A percentile compares a stretch with the other conserved stretches of the same genome.
These are phyloP conservation scores for Parotia lawesii DNA, from an alignment of 2,113 vertebrate species.

Conservation along the genomic window DNA sequence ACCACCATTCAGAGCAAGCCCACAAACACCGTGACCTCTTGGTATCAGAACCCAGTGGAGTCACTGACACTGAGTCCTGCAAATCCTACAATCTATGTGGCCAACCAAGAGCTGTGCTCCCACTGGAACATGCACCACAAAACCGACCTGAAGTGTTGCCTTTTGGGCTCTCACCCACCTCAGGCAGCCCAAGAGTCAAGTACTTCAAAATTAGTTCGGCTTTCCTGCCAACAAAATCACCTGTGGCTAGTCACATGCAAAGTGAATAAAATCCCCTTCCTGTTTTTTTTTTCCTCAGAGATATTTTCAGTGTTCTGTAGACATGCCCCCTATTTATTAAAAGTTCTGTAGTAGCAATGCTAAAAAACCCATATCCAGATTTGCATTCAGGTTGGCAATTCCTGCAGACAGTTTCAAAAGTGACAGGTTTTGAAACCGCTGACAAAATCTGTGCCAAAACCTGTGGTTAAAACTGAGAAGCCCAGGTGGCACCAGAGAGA, in stretches of 20 bases:
- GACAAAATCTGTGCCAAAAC: not conserved
- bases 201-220: not conserved
- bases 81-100: not conserved
- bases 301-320: not conserved
- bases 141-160: not conserved
- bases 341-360: not conserved
- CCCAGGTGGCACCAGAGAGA: not conserved
- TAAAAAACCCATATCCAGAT: not conserved
- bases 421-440: not conserved
- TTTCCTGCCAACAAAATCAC: not conserved
- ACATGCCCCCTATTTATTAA: not conserved
- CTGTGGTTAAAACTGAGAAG: not conserved
- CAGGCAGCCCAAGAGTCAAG: accelerated
- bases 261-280: not conserved
- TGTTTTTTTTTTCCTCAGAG: not conserved
- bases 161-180: not conserved
- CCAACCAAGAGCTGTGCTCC: not conserved
- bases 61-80: accelerated
- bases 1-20: not conserved
- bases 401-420: not conserved
- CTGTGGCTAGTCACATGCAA: not conserved
- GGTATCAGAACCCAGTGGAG: not conserved
- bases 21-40: not conserved
- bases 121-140: not conserved
- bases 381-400: constrained; percentile 11